Percentiles rank a stretch among this genome's conserved stretches.
Evolutionary conservation across 2,888 invertebrate genomes (phyloP).

Genomic region (Microplitis manilae): DNA sequence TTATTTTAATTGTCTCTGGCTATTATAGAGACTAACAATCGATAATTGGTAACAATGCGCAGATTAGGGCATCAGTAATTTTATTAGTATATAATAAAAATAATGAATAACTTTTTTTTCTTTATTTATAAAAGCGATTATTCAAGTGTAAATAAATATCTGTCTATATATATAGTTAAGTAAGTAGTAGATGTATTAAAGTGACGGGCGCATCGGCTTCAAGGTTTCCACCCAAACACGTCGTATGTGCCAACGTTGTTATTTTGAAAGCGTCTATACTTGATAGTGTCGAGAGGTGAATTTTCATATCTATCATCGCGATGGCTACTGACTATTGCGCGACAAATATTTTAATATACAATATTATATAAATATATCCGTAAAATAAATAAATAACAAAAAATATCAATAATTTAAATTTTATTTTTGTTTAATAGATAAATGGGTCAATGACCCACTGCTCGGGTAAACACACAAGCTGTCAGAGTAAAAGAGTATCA

Average conservation of each 20-base stretch:
- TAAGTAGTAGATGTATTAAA: constrained; percentile 1
- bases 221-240: constrained; percentile 44
- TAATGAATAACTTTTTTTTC: no score
- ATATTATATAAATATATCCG: constrained; percentile 4
- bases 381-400: neutral
- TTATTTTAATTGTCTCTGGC: neutral
- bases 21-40: no score
- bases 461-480: no score
- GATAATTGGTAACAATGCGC: no score
- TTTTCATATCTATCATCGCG: constrained; percentile 23
- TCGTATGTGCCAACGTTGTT: constrained; percentile 52
- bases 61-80: no score
- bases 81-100: no score
- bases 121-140: no score
- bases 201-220: constrained; percentile 50
- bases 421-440: no score
- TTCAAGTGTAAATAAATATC: neutral
- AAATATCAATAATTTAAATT: neutral
- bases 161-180: neutral
- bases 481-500: neutral
- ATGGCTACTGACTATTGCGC: constrained; percentile 20
- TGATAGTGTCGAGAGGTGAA: constrained; percentile 24
- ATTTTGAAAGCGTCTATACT: constrained; percentile 48
- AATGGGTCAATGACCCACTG: no score
- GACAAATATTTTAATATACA: neutral